Conservation (phyloP, 92 coral and sea anemone genomes). For the Epizoanthus stellaris region DNA sequence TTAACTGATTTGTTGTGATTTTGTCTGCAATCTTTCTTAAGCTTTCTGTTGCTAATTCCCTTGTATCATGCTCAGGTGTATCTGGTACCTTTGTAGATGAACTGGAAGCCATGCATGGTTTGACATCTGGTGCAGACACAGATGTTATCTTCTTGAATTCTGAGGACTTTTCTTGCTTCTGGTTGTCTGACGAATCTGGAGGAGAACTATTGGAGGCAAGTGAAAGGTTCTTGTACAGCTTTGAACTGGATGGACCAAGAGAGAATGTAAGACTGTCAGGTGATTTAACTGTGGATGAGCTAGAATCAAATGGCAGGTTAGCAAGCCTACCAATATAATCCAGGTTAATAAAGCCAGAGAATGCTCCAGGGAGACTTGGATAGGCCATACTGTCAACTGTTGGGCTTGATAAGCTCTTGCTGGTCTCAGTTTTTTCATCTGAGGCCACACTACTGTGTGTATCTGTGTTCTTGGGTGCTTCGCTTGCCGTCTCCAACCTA, state of each 20-base stretch:
- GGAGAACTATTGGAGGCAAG: neutral
- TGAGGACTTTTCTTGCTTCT: neutral
- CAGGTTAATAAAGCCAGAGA: slow-evolving; percentile 42
- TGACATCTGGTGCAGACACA: neutral
- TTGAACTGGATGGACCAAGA: slow-evolving; percentile 27
- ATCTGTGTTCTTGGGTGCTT: neutral
- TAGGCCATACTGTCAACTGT: slow-evolving; percentile 7
- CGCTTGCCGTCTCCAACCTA: too few relatives aligned
- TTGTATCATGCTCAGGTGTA: neutral
- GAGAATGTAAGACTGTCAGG: neutral
- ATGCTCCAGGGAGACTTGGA: slow-evolving; percentile 46
- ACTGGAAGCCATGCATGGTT: neutral
- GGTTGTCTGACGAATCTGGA: slow-evolving; percentile 1
- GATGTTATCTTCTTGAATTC: neutral
- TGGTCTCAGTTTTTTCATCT: neutral
- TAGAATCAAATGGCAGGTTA: slow-evolving; percentile 2
- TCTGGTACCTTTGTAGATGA: neutral
- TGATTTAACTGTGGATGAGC: neutral
- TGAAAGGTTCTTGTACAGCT: neutral
- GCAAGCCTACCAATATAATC: slow-evolving; percentile 13
- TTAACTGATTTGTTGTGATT: neutral
- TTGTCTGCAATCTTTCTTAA: slow-evolving; percentile 19
- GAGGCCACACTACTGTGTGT: neutral
- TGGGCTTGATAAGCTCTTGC: neutral
- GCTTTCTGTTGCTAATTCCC: slow-evolving; percentile 36